Evolutionary conservation across 1,140 invertebrate species (phyloP).

Genomic region (Drosophila bipectinata): DNA sequence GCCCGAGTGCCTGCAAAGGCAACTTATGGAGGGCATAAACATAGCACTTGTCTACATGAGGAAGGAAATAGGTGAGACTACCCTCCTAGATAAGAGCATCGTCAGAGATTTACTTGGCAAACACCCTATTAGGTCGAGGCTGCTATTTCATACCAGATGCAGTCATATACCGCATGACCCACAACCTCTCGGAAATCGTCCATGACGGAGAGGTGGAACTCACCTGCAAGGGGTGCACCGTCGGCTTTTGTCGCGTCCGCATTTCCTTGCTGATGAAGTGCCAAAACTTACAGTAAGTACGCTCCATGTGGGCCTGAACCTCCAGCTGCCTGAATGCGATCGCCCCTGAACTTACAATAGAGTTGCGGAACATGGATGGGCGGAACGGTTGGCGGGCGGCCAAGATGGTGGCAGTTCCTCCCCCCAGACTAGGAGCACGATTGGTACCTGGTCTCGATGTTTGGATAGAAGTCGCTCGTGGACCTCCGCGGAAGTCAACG

Average conservation of each 20-base stretch:
- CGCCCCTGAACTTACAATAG: constrained; percentile 65
- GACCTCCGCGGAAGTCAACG: background rate
- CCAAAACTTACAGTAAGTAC: constrained; percentile 61
- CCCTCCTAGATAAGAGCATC: background rate
- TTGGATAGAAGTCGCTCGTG: background rate
- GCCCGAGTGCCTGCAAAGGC: constrained; percentile 44
- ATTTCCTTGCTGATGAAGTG: constrained; percentile 56
- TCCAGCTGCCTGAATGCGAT: constrained; percentile 45
- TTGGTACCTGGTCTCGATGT: too few species aligned
- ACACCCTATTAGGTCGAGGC: constrained; percentile 35
- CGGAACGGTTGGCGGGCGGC: constrained; percentile 3
- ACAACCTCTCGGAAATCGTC: constrained; percentile 15
- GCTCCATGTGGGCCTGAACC: constrained; percentile 43
- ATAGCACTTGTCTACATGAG: constrained; percentile 40
- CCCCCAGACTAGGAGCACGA: background rate
- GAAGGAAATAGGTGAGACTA: constrained; percentile 60
- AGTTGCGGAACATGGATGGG: constrained; percentile 36
- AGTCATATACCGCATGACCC: constrained; percentile 35
- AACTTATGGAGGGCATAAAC: constrained; percentile 48
- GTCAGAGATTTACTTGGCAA: too few species aligned
- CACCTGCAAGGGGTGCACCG: constrained; percentile 62
- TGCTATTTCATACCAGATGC: constrained; percentile 48
- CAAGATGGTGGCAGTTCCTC: background rate
- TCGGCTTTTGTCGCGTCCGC: constrained; percentile 51
- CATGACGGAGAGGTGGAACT: constrained; percentile 61